These are phyloP conservation scores for Scotopteryx bipunctaria DNA, from an alignment of 2,888 invertebrate species.

Conservation along the genomic window DNA sequence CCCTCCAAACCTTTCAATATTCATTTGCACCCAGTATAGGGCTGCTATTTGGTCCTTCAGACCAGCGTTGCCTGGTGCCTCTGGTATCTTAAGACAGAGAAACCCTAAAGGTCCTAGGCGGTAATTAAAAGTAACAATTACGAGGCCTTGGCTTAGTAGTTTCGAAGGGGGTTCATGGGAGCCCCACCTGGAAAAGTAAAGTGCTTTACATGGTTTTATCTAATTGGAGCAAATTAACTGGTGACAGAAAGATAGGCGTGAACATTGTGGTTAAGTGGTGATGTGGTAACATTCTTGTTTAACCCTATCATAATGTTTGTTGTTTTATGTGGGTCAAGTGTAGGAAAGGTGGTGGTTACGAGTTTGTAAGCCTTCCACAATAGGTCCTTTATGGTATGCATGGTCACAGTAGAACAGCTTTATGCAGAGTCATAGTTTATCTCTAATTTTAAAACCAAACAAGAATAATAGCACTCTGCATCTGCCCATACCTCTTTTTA, in stretches of 20 bases:
- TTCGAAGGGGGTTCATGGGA: conserved; percentile 52
- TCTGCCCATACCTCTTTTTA: too few species aligned
- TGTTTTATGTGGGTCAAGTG: too few species aligned
- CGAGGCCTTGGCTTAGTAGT: conserved; percentile 53
- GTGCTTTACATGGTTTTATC: background rate
- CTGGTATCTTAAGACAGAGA: conserved; percentile 59
- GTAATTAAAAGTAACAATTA: conserved; percentile 71
- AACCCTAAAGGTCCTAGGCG: conserved; percentile 73
- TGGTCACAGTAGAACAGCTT: too few species aligned
- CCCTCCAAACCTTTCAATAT: conserved; percentile 70
- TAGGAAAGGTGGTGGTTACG: too few species aligned
- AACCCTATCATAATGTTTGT: background rate
- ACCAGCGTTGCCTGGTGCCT: conserved; percentile 69
- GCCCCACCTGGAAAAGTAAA: conserved; percentile 62
- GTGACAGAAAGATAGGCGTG: background rate
- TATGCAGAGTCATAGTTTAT: too few species aligned
- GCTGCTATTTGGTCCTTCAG: conserved; percentile 73
- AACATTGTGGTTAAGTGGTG: background rate
- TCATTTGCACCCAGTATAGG: conserved; percentile 70
- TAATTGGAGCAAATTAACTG: background rate
- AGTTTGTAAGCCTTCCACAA: too few species aligned
- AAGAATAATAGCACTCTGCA: too few species aligned
- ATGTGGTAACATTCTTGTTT: background rate
- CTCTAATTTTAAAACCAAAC: too few species aligned
- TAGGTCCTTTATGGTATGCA: too few species aligned